Conservation (phyloP, 2,113 vertebrate genomes). For the Mesitornis unicolor region DNA sequence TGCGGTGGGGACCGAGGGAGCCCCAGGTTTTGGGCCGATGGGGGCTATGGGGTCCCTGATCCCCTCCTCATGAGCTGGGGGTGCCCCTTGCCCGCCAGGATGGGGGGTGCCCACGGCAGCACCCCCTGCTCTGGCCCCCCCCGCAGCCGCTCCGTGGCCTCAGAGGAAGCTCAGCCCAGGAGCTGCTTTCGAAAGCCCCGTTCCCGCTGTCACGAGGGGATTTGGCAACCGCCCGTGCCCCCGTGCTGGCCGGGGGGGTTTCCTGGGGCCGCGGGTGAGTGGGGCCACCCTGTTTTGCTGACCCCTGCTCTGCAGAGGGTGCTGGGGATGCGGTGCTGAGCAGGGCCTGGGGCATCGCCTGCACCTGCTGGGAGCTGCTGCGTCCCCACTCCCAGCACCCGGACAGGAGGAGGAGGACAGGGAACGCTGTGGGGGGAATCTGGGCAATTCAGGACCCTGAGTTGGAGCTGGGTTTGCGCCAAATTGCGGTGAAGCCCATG, state of each 20-base stretch:
- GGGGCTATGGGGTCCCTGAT: accelerated
- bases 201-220: background rate
- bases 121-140: no score
- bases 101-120: no score
- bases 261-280: background rate
- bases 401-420: no score
- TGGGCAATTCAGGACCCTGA: no score
- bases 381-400: no score
- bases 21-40: background rate
- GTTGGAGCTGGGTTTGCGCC: background rate
- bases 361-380: no score
- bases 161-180: background rate
- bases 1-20: accelerated
- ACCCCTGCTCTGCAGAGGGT: background rate
- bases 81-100: no score
- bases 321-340: no score
- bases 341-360: no score
- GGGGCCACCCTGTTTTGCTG: background rate
- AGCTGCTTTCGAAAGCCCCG: background rate
- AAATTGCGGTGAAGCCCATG: accelerated
- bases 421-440: no score
- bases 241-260: accelerated
- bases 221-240: background rate
- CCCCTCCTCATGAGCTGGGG: background rate
- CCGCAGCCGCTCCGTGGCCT: accelerated